A percentile compares a stretch with the other conserved stretches of the same genome.
Evolutionary conservation across 2,797 vertebrate species (phyloP).

Genomic region (Spinibarbus caldwelli): DNA sequence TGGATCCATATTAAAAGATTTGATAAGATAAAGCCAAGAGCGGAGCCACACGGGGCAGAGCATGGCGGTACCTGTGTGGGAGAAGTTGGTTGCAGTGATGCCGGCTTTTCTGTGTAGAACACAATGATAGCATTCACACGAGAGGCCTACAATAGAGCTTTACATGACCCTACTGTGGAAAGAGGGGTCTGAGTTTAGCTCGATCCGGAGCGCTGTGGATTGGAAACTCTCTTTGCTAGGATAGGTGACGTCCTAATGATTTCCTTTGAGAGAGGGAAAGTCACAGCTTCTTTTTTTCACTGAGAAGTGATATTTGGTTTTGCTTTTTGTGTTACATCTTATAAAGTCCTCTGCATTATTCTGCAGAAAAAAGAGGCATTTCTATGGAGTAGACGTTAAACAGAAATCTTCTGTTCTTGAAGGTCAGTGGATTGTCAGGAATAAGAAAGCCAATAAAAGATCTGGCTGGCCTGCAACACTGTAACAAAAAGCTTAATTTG

Average conservation of each 20-base stretch:
- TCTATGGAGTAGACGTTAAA: constrained; percentile 4
- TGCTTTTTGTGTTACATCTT: constrained; percentile 10
- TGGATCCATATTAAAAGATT: constrained; percentile 60
- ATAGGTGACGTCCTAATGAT: constrained; percentile 1
- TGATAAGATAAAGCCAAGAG: constrained; percentile 55
- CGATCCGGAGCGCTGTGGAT: background rate
- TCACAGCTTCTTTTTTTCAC: background rate
- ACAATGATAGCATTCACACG: constrained; percentile 30
- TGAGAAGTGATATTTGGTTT: constrained; percentile 1
- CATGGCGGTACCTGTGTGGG: constrained; percentile 4
- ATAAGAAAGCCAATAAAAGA: background rate
- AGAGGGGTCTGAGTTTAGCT: constrained; percentile 6
- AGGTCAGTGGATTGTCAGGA: constrained; percentile 31
- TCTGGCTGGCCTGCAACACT: constrained; percentile 1
- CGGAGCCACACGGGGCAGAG: constrained; percentile 31
- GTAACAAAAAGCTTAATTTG: background rate
- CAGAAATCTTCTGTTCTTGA: constrained; percentile 18
- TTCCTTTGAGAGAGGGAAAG: constrained; percentile 7
- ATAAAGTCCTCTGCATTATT: background rate
- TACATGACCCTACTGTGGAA: constrained; percentile 18
- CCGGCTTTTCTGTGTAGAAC: constrained; percentile 6
- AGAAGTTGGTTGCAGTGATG: constrained; percentile 25
- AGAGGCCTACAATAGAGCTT: constrained; percentile 10
- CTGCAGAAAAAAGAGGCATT: constrained; percentile 12
- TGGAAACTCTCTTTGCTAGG: background rate